A percentile compares a stretch with the other conserved stretches of the same genome.
Conservation (phyloP, 2,113 vertebrate genomes). For the Setophaga kirtlandii region DNA sequence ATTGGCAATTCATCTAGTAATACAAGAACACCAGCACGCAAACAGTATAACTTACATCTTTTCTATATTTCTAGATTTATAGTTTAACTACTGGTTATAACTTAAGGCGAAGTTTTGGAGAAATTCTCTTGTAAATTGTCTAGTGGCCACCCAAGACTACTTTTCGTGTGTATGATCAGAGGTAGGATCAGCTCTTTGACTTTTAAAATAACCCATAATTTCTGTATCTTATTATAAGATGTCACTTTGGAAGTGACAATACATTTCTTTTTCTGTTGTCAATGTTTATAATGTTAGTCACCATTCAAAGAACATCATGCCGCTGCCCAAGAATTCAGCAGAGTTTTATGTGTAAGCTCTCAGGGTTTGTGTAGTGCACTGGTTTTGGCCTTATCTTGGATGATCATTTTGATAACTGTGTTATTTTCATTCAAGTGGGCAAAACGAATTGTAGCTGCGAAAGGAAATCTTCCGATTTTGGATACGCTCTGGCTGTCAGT, state of each 20-base stretch:
- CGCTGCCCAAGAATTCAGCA: constrained; percentile 61
- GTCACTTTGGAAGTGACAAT: neutral
- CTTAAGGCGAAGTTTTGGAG: constrained; percentile 22
- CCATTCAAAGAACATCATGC: constrained; percentile 60
- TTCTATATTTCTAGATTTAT: constrained; percentile 38
- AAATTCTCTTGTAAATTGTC: neutral
- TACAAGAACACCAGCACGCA: neutral
- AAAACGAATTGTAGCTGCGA: neutral
- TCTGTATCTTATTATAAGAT: constrained; percentile 19
- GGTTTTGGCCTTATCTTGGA: constrained; percentile 6
- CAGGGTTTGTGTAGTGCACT: neutral
- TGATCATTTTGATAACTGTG: constrained; percentile 38
- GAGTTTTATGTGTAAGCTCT: constrained; percentile 29
- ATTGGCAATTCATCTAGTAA: constrained; percentile 45
- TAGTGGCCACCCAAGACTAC: neutral
- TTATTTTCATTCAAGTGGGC: constrained; percentile 38
- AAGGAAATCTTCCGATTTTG: neutral
- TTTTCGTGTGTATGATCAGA: constrained; percentile 1
- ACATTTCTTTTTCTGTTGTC: constrained; percentile 26
- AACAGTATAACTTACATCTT: constrained; percentile 54
- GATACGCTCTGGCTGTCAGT: neutral
- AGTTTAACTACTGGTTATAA: constrained; percentile 46
- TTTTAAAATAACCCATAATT: neutral
- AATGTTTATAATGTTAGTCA: constrained; percentile 68
- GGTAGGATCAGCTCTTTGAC: constrained; percentile 17